Evolutionary conservation across 2,888 invertebrate genomes (phyloP).

Genomic region (Augochlorella aurata): DNA sequence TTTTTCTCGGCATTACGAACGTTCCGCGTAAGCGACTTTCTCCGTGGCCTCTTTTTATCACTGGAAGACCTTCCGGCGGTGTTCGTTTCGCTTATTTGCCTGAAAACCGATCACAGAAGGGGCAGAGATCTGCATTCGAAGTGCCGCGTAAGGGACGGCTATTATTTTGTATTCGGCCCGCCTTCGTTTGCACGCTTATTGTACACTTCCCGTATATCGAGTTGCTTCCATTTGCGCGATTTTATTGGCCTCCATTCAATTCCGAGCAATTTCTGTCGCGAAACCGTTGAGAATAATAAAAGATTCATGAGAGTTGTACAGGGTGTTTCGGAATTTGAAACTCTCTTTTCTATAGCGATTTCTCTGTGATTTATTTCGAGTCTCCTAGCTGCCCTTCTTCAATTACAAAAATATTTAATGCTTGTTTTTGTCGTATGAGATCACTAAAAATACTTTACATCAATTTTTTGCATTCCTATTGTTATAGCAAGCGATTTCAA

Average conservation of each 20-base stretch:
- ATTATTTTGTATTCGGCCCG: constrained; percentile 1
- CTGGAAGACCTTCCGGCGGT: neutral
- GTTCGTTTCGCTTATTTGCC: neutral
- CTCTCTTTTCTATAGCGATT: neutral
- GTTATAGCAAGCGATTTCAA: no score
- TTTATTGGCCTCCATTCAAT: constrained; percentile 6
- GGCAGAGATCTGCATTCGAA: neutral
- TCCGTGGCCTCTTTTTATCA: neutral
- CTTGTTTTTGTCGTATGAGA: no score
- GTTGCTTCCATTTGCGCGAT: neutral
- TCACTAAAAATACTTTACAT: no score
- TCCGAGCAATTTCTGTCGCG: neutral
- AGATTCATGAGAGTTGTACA: neutral
- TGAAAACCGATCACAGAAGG: neutral
- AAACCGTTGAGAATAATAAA: neutral
- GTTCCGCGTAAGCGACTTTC: neutral
- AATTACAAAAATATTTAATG: no score
- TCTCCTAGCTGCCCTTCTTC: no score
- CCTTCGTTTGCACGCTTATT: constrained; percentile 5
- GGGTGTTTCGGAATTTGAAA: neutral
- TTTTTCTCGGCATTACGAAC: neutral
- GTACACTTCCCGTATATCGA: neutral
- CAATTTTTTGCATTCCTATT: no score
- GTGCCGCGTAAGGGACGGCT: neutral
- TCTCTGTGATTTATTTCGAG: no score